phyloP scores from a whole-genome alignment of 2,113 vertebrate genomes.

The Stegostoma tigrinum region DNA sequence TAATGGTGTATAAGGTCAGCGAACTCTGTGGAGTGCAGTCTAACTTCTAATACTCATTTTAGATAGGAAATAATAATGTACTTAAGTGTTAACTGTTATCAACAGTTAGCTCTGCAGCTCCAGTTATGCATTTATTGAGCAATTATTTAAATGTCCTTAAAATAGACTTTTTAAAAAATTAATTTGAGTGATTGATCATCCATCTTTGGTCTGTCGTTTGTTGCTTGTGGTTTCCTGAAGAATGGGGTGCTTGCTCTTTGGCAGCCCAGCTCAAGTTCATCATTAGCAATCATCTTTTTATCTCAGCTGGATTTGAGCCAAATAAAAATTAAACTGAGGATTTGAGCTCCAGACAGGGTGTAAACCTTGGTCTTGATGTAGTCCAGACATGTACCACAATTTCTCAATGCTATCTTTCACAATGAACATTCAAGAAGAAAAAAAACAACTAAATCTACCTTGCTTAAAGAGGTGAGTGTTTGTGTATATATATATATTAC shows the following conservation, averaged over 20 bases:
- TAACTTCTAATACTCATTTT: not conserved
- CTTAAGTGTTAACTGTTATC: not conserved
- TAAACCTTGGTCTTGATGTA: conserved; percentile 6
- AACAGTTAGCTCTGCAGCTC: not conserved
- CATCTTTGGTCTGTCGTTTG: not conserved
- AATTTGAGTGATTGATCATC: not conserved
- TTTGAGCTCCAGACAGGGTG: conserved; percentile 17
- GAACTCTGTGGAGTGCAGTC: not conserved
- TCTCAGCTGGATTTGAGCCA: not conserved
- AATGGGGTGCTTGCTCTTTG: not conserved
- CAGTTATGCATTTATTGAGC: not conserved
- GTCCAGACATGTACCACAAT: conserved; percentile 3
- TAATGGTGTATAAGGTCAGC: not conserved
- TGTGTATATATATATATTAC: not conserved
- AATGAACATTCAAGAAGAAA: not conserved
- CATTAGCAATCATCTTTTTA: conserved; percentile 4
- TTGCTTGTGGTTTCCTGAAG: not conserved
- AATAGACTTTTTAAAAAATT: not conserved
- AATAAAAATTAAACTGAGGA: conserved; percentile 6
- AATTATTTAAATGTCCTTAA: not conserved
- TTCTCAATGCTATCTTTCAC: not conserved
- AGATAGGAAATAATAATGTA: not conserved
- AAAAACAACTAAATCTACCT: conserved; percentile 19
- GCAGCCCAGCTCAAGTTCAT: conserved; percentile 10
- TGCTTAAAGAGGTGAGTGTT: conserved; percentile 9